These are phyloP conservation scores for Bibio marci DNA, from an alignment of 2,888 invertebrate species.

Conservation along the genomic window DNA sequence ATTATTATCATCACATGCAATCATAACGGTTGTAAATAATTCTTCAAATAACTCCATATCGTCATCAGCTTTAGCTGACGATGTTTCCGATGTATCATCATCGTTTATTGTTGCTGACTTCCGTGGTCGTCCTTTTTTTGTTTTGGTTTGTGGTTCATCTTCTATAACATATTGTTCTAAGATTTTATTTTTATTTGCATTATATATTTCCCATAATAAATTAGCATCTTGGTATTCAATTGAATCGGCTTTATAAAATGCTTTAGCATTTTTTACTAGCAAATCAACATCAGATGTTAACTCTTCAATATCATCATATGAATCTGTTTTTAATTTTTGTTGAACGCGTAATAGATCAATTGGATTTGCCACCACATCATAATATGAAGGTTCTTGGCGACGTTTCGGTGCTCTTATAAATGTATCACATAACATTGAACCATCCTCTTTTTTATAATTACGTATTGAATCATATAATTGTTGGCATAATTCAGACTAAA, in stretches of 20 bases:
- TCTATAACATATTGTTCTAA: conserved; percentile 17
- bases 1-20: conserved; percentile 61
- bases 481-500: conserved; percentile 68
- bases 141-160: conserved; percentile 21
- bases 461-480: conserved; percentile 85
- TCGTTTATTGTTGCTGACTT: conserved; percentile 30
- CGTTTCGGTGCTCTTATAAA: conserved; percentile 91
- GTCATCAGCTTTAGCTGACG: conserved; percentile 55
- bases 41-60: conserved; percentile 68
- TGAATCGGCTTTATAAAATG: conserved; percentile 78
- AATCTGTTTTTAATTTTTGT: conserved; percentile 92
- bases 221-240: conserved; percentile 80
- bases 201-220: conserved; percentile 73
- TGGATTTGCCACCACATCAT: conserved; percentile 83
- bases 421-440: conserved; percentile 74
- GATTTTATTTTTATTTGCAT: conserved; percentile 26
- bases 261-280: conserved; percentile 85
- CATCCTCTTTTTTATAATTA: conserved; percentile 83
- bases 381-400: conserved; percentile 78
- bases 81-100: conserved; percentile 53
- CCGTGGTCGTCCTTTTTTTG: conserved; percentile 18
- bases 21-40: conserved; percentile 73
- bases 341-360: conserved; percentile 88
- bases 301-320: conserved; percentile 87
- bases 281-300: conserved; percentile 79